Conservation (phyloP, 2,888 invertebrate species). For the Drosophila imparisetae region DNA sequence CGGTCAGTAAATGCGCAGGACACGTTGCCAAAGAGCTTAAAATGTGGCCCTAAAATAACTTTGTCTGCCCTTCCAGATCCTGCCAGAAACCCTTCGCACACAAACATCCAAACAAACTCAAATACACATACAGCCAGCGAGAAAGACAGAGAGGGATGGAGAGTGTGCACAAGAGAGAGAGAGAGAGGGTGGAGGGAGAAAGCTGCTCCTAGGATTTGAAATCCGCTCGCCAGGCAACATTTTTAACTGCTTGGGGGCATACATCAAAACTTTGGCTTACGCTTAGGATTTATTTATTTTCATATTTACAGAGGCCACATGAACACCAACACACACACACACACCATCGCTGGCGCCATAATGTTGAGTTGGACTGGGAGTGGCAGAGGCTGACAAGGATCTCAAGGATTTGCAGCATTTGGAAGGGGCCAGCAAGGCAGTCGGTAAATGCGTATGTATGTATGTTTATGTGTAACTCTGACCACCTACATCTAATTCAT, state of each 20-base stretch:
- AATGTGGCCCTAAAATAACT: conserved; percentile 80
- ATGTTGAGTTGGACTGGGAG: conserved; percentile 49
- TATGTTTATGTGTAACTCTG: conserved; percentile 13
- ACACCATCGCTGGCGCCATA: conserved; percentile 35
- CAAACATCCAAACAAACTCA: conserved; percentile 40
- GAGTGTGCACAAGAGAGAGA: not conserved
- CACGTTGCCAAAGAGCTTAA: conserved; percentile 79
- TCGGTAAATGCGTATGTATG: conserved; percentile 5
- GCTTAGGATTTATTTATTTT: conserved; percentile 81
- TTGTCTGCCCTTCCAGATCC: conserved; percentile 63
- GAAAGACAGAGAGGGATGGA: not conserved
- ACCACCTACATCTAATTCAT: conserved; percentile 74
- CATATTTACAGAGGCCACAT: conserved; percentile 75
- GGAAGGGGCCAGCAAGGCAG: conserved; percentile 34
- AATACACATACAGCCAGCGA: conserved; percentile 10
- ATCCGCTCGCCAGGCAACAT: conserved; percentile 64
- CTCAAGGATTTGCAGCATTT: conserved; percentile 81
- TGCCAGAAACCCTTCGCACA: conserved; percentile 30
- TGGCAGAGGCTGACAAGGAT: conserved; percentile 66
- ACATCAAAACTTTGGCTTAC: conserved; percentile 81
- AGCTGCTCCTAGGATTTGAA: conserved; percentile 70
- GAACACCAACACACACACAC: conserved; percentile 34
- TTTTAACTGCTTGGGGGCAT: conserved; percentile 80
- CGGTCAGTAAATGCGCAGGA: conserved; percentile 68
- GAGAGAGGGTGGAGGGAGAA: not conserved